Evolutionary conservation across 2,797 vertebrate species (phyloP), one percentile per base, ranked within the genome.

Genomic region (Sarcoramphus papa): DNA sequence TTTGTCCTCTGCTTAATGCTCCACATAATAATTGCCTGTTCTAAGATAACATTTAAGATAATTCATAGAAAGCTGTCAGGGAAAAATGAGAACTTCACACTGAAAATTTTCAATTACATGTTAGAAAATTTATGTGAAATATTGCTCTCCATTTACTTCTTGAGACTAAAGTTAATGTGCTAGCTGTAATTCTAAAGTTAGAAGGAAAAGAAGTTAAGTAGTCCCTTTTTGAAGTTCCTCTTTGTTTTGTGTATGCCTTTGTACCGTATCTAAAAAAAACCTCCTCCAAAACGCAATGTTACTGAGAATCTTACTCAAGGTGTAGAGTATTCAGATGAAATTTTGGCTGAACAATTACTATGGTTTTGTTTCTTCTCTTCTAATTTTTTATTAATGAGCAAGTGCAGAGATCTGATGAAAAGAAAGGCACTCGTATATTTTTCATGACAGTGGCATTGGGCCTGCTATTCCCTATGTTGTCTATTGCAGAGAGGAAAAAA

Each of bases 41-140:
- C 80, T 94, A 80, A 91, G 83, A 92, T 54, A 96, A 63, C 12
- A 31, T 95, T 95, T 77, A 92, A 91, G 86, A 91, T 90, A 95
- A 91, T 80, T 89, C 72, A 91, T 47, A 85, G 80, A 92, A 94
- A 90, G 45, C 64, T 93, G 53, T 60, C 50, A 62, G 48, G 50
- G 64, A 87, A 94, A 93, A 96, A 94, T 50, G 72, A 92, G 75
- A 94, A 91, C 53, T 93, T 95, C 67, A 64, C 83, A 64, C 19
- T 68, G 74, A 76, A 97, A 87, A 93, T 70, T n/a, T 30, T 91
- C 73, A 86, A 79, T 92, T 92, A 74, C 54, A 50, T 56, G 14
- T 85, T 85, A 80, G 60, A 80, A 93, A 83, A 93, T 62, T 94
- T 87, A 72, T 70, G 28, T 83, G 63, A 91, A 74, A 88, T 30